Evolutionary conservation across 2,888 invertebrate species (phyloP).

Genomic region (Cyrtodaria siliqua): DNA sequence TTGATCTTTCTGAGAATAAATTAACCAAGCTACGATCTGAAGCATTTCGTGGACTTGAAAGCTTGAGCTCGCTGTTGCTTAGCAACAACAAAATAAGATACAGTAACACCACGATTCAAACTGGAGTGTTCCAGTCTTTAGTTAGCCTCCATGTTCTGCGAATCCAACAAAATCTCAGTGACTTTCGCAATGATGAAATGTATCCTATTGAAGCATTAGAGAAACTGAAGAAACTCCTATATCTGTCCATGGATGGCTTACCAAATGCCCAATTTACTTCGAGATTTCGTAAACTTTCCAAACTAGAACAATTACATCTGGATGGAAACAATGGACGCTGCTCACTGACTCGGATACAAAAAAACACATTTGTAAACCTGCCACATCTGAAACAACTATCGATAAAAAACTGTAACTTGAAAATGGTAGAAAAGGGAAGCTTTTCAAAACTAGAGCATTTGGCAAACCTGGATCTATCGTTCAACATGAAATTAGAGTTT

Average conservation of each 20-base stretch:
- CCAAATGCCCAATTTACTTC: neutral
- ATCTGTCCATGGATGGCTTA: conserved; percentile 24
- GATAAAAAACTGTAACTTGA: conserved; percentile 12
- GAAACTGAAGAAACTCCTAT: conserved; percentile 2
- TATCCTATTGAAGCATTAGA: conserved; percentile 7
- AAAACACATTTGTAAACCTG: conserved; percentile 6
- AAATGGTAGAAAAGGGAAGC: conserved; percentile 20
- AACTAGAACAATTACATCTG: conserved; percentile 1
- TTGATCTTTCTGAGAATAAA: conserved; percentile 25
- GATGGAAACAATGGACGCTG: conserved; percentile 14
- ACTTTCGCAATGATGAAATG: neutral
- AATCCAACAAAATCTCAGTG: conserved; percentile 3
- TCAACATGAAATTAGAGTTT: conserved; percentile 22
- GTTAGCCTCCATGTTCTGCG: conserved; percentile 3
- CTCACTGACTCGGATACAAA: neutral
- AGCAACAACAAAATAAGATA: conserved; percentile 9
- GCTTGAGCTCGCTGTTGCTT: conserved; percentile 13
- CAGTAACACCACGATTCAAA: neutral
- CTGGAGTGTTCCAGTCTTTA: conserved; percentile 4
- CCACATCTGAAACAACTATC: neutral
- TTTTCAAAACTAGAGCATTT: conserved; percentile 25
- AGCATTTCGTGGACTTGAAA: conserved; percentile 17
- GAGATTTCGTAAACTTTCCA: neutral
- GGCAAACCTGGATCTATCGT: conserved; percentile 23
- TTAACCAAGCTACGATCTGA: neutral